Conservation (phyloP, 2,797 vertebrate genomes). For the Sebastes ruberrimus region DNA sequence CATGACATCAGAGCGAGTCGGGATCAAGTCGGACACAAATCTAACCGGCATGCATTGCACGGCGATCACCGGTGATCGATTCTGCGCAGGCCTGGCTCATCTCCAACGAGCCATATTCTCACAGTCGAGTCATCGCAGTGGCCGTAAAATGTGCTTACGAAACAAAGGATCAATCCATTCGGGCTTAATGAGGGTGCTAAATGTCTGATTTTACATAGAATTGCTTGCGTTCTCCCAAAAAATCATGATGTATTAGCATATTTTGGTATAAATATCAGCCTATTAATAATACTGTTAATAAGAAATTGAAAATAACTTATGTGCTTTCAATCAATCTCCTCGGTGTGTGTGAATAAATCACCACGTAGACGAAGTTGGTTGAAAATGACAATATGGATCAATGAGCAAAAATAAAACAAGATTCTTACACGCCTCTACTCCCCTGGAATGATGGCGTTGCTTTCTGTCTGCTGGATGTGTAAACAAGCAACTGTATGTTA, state of each 20-base stretch:
- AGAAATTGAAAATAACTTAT: background rate
- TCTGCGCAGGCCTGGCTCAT: too few relatives aligned
- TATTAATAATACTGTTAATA: background rate
- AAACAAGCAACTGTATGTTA: background rate
- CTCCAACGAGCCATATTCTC: background rate
- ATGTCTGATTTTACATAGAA: background rate
- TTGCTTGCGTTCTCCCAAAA: background rate
- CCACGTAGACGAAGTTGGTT: background rate
- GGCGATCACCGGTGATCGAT: too few relatives aligned
- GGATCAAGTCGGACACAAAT: too few relatives aligned
- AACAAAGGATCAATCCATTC: background rate
- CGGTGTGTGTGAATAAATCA: background rate
- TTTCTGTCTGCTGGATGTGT: background rate
- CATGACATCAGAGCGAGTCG: too few relatives aligned
- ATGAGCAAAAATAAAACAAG: background rate
- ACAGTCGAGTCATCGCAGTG: background rate
- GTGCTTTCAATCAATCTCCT: background rate
- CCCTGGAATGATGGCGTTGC: background rate
- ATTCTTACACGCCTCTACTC: background rate
- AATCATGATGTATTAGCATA: background rate
- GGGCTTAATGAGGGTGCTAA: background rate
- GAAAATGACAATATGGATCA: background rate
- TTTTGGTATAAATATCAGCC: background rate
- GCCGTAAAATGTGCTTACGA: background rate
- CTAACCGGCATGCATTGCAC: too few relatives aligned